Evolutionary conservation across 2,888 invertebrate genomes (phyloP).

Genomic region (Unio delphinus): DNA sequence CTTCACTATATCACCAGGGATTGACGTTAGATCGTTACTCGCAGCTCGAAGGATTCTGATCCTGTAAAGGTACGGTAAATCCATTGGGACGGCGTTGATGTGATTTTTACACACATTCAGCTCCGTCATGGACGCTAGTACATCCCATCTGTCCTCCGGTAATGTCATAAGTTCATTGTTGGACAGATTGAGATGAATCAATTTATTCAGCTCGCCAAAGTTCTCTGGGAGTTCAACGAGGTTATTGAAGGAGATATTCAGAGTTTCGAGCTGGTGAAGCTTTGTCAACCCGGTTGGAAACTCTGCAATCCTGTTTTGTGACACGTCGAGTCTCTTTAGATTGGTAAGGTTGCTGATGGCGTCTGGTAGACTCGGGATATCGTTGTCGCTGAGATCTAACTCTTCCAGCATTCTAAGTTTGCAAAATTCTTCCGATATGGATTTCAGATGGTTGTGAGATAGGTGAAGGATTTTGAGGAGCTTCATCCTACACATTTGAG

Average conservation of each 20-base stretch:
- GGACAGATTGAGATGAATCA: constrained; percentile 59
- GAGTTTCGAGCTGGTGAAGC: constrained; percentile 49
- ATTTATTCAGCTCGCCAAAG: constrained; percentile 62
- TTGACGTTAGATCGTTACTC: constrained; percentile 57
- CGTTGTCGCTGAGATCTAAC: constrained; percentile 58
- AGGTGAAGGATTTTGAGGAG: constrained; percentile 53
- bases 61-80: constrained; percentile 65
- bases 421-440: constrained; percentile 55
- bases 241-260: constrained; percentile 65
- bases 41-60: constrained; percentile 55
- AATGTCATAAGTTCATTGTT: constrained; percentile 61
- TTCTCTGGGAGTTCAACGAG: constrained; percentile 60
- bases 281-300: constrained; percentile 71
- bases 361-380: constrained; percentile 40
- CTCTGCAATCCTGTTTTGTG: constrained; percentile 68
- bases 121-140: constrained; percentile 81
- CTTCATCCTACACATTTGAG: constrained; percentile 52
- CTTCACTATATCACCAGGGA: constrained; percentile 64
- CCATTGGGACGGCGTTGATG: constrained; percentile 79
- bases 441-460: constrained; percentile 54
- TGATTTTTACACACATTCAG: constrained; percentile 87
- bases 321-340: constrained; percentile 79
- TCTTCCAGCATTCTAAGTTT: constrained; percentile 53
- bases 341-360: constrained; percentile 45
- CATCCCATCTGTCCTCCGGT: constrained; percentile 76